These are phyloP conservation scores for Apostichopus californicus DNA, from an alignment of 35 echinoderm and acorn worm genomes.

Conservation along the genomic window DNA sequence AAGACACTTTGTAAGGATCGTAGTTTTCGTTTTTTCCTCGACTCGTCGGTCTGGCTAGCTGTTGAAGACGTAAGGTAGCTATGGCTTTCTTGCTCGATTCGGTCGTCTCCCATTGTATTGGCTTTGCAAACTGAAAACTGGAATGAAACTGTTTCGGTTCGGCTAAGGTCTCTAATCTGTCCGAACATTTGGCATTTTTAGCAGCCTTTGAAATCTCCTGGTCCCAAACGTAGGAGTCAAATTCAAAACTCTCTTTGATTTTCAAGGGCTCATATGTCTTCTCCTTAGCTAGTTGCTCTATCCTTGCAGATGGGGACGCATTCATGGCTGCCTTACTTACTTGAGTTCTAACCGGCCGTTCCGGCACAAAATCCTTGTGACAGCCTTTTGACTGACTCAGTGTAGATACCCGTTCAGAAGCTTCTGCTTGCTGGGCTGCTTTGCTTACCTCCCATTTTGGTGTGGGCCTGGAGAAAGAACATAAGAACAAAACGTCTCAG, in stretches of 20 bases:
- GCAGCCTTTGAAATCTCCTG: constrained; percentile 89
- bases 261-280: constrained; percentile 79
- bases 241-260: constrained; percentile 90
- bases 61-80: constrained; percentile 86
- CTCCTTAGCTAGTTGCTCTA: constrained; percentile 77
- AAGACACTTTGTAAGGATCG: constrained; percentile 92
- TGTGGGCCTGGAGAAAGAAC: constrained; percentile 59
- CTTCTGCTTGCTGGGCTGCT: constrained; percentile 76
- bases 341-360: constrained; percentile 69
- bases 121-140: constrained; percentile 66
- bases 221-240: constrained; percentile 90
- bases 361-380: constrained; percentile 70
- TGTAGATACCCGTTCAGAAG: constrained; percentile 57
- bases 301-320: constrained; percentile 72
- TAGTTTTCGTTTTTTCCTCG: constrained; percentile 88
- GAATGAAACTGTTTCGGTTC: constrained; percentile 75
- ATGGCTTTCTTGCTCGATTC: constrained; percentile 90
- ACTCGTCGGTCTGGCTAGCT: constrained; percentile 89
- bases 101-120: constrained; percentile 71
- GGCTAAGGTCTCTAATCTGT: constrained; percentile 82
- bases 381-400: constrained; percentile 73
- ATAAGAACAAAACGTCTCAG: neutral
- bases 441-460: constrained; percentile 91
- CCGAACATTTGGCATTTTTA: constrained; percentile 80
- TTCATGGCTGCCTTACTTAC: constrained; percentile 84